Base-by-base conservation (phyloP, 2,888 invertebrate species). In the Diadegma fenestrale region DNA sequence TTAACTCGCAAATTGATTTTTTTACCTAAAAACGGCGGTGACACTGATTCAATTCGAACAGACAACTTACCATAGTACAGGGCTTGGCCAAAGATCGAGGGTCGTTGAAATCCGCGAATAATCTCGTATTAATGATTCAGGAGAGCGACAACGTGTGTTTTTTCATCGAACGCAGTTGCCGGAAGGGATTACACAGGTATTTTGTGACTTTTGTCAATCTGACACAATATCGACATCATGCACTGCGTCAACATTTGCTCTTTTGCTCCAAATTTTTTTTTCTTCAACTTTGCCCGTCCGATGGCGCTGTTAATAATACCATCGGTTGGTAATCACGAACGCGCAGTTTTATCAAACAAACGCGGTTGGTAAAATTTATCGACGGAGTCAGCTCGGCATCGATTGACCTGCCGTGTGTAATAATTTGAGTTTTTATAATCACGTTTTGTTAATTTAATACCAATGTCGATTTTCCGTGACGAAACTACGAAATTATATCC, bases 51-150 rank as follows among this genome's bases (percentile, higher is more conserved):
- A 37, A 37, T 37, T 22, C 8, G 22, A 54, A 12, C 22, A 26
- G 22, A 12, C 22, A 12, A 58, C 26, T 58, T 58, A 58, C 58
- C 58, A 58, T 58, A 58, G 58, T 58, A 58, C 58, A 58, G 26
- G 3, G 14, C 26, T 14, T 4, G 5, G 58, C 10, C 26, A 4
- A 14, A 58, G 26, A 4, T 58, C 12, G 26, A 58, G 26, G 14
- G 1, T 58, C 4, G 4, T 54, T 54, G 7, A 51, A 51, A 19
- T 51, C 8, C 22, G 19, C 19, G 22, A 12, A 22, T 54, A 54
- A 54, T 54, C 19, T 54, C 10, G 54, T 22, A 4, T 54, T 3
- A 22, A 22, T 54, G 22, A 22, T 54, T 22, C 12, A 22, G 12
- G 19, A 12, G 12, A 54, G 12, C 4, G 4, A 14, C 58, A 58